Percentiles rank a stretch among this genome's conserved stretches.
phyloP scores from a whole-genome alignment of 1,140 invertebrate genomes.

The Heliothis subflexa region DNA sequence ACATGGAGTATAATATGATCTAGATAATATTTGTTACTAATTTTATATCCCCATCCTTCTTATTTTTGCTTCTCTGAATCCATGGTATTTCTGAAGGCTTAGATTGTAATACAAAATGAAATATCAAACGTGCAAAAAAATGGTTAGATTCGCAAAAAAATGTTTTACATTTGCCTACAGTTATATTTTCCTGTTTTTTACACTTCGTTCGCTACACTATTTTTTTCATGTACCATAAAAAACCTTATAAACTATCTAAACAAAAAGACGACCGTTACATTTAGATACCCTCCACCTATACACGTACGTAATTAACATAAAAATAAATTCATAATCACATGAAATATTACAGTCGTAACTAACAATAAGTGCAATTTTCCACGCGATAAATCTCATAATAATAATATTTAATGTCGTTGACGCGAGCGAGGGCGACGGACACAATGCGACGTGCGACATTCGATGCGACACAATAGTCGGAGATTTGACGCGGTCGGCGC shows the following conservation, averaged over 20 bases:
- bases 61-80: too few relatives aligned
- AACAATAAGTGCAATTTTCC: slow-evolving; percentile 82
- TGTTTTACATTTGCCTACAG: too few relatives aligned
- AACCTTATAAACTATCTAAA: slow-evolving; percentile 20
- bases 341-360: slow-evolving; percentile 67
- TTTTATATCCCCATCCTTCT: too few relatives aligned
- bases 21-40: too few relatives aligned
- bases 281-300: slow-evolving; percentile 56
- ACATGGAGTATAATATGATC: too few relatives aligned
- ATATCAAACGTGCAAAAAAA: too few relatives aligned
- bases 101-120: too few relatives aligned
- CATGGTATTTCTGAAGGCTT: too few relatives aligned
- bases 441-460: slow-evolving; percentile 37
- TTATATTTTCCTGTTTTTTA: neutral
- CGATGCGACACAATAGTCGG: slow-evolving; percentile 59
- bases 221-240: slow-evolving; percentile 18
- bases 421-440: slow-evolving; percentile 52
- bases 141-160: too few relatives aligned
- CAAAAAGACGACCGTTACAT: slow-evolving; percentile 65
- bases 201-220: slow-evolving; percentile 1
- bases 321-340: slow-evolving; percentile 78
- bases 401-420: slow-evolving; percentile 73
- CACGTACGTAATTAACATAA: slow-evolving; percentile 75
- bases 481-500: slow-evolving; percentile 65
- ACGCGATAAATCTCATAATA: slow-evolving; percentile 81